These are phyloP conservation scores for Drosophila arizonae DNA, from an alignment of 1,140 invertebrate species.

Conservation along the genomic window DNA sequence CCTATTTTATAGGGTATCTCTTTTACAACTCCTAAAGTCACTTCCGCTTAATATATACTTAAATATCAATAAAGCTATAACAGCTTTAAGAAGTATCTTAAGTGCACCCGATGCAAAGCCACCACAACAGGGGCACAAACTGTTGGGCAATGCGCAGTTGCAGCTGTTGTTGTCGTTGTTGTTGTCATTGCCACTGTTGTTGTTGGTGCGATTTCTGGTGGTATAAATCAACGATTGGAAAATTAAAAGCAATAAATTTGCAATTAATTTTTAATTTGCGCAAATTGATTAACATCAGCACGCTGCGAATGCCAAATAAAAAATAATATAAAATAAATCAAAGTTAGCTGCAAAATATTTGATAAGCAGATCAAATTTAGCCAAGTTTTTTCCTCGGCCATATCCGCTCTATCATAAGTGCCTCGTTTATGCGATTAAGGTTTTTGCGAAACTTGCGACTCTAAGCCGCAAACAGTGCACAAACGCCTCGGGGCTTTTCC, in stretches of 20 bases:
- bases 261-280: constrained; percentile 82
- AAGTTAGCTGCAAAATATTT: constrained; percentile 16
- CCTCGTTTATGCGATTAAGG: too few relatives aligned
- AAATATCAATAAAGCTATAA: constrained; percentile 53
- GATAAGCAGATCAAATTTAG: constrained; percentile 26
- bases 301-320: constrained; percentile 60
- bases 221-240: constrained; percentile 77
- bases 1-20: not conserved
- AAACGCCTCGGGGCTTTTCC: constrained; percentile 21
- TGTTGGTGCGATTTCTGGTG: constrained; percentile 23
- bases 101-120: constrained; percentile 53
- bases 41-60: constrained; percentile 4
- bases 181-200: constrained; percentile 14
- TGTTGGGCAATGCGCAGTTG: not conserved
- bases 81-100: constrained; percentile 56
- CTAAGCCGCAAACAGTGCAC: too few relatives aligned
- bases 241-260: constrained; percentile 82
- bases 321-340: constrained; percentile 68
- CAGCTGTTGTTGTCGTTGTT: not conserved
- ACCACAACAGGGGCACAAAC: constrained; percentile 10
- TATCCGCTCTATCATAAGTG: constrained; percentile 4
- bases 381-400: not conserved
- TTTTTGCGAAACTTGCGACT: too few relatives aligned
- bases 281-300: constrained; percentile 75
- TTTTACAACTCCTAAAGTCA: not conserved